Base-by-base conservation (phyloP, 1,140 invertebrate genomes). In the Drepana arcuata region DNA sequence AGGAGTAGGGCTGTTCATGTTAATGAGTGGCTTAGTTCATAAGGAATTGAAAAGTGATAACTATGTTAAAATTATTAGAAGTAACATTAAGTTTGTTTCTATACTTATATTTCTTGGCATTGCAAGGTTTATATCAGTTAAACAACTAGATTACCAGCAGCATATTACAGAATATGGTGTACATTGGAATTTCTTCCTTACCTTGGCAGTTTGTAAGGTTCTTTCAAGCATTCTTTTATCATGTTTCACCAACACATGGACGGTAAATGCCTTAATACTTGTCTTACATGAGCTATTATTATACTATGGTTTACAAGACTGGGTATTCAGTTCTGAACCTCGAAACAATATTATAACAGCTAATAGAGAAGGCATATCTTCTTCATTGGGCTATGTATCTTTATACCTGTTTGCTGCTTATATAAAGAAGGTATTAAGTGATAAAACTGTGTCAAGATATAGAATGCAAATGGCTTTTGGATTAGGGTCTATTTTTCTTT, bases 171-270 rank as follows among this genome's bases (percentile, higher is more conserved):
- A 99, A 68, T 99, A 99, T 85, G 97, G 97, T 2, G 85, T 92
- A 2, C 96, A 98, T 81, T 97, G 96, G 94, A 99, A 99, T 75
- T 99, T 99, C 69, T 99, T 98, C 66, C 90, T 97, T 39, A 98
- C 95, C 1, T 71, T 99, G 21, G 94, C 93, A 14, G 79, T 91
- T 26, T 90, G 94, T 2, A 96, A 95, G 86, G 64, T 96, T 0
- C 59, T 93, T 12, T 88, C 88, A 13, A 87, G 86, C 14, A 42
- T 89, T 16, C 50, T 92, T 14, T 72, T 90, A 9, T 79, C 68
- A 24, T 66, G 24, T n/a, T n/a, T n/a, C n/a, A n/a, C n/a, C n/a
- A n/a, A n/a, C n/a, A n/a, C n/a, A n/a, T n/a, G n/a, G n/a, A n/a
- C n/a, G n/a, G n/a, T n/a, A n/a, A n/a, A n/a, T n/a, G n/a, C n/a